Evolutionary conservation across 2,888 invertebrate genomes (phyloP), one percentile per base, ranked within the genome.

Genomic region (Ectemnius continuus): DNA sequence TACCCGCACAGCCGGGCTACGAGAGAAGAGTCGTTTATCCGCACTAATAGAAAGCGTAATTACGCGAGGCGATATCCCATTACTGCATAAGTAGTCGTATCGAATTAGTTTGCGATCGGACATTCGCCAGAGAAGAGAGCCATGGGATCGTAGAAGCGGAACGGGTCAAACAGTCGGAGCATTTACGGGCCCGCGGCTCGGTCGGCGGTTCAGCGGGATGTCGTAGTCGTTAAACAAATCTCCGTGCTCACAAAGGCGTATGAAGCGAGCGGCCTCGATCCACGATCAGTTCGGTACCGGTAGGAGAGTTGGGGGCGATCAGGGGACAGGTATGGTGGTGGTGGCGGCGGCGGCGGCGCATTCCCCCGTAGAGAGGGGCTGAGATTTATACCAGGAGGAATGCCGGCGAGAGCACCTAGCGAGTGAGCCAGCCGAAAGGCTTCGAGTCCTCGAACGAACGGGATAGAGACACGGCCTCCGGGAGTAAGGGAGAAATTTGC

Each of bases 301-400:
- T 57, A 59, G 46, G 60, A 48, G 74, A 70, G 65, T 58, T 70
- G 61, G 58, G 13, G 48, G 36, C 52, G 47, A 20, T 8, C 5
- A 11, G 23, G 64, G 65, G 68, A 62, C 70, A 68, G 76, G 75
- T 71, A 71, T 36, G 6, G 36, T 36, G 6, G 8, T 36, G 36
- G 36, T 8, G 36, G 11, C 36, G 4, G 36, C 4, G 36, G 36
- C 36, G 36, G 8, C 75, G 79, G 79, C 73, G 81, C 85, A 86
- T 86, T 87, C 86, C 81, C 83, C 45, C 36, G 36, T 36, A 36
- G 36, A 36, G 36, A 36, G 36, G 36, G 36, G 36, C 36, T 68
- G 83, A 86, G 85, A 88, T 87, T 87, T 87, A 87, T 87, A 81
- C 75, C 59, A 5, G 20, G 45, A 64, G 56, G 78, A 77, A 78